Conservation (phyloP, 2,888 invertebrate species). For the Drosophila barbarae region DNA sequence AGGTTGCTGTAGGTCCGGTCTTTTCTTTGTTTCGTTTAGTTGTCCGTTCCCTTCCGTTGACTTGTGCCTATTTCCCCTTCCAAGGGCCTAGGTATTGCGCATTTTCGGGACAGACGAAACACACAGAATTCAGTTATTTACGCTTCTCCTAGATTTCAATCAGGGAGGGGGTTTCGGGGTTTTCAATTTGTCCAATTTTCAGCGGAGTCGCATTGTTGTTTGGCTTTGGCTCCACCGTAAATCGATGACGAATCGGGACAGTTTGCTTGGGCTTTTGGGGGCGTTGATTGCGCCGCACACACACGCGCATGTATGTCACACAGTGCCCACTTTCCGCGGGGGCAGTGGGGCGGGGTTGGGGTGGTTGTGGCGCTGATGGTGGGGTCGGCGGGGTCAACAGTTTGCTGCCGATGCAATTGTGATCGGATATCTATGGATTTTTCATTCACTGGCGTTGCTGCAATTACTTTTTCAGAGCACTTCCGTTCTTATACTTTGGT, state of each 20-base stretch:
- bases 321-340: conserved; percentile 25
- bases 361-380: conserved; percentile 51
- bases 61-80: conserved; percentile 26
- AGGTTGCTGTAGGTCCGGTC: conserved; percentile 53
- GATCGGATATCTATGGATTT: conserved; percentile 32
- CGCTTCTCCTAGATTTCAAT: conserved; percentile 17
- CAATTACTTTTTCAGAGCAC: neutral
- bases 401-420: conserved; percentile 30
- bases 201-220: conserved; percentile 61
- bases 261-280: conserved; percentile 54
- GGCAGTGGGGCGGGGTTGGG: conserved; percentile 45
- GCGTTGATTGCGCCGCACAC: conserved; percentile 60
- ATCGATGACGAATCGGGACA: conserved; percentile 77
- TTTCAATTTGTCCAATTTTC: conserved; percentile 61
- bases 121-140: conserved; percentile 24
- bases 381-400: conserved; percentile 62
- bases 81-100: conserved; percentile 50
- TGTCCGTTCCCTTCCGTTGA: neutral
- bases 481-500: too few relatives aligned
- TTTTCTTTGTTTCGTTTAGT: conserved; percentile 7
- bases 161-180: neutral
- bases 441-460: conserved; percentile 1
- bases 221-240: conserved; percentile 59
- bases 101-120: conserved; percentile 46
- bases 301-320: conserved; percentile 41